A percentile compares a stretch with the other conserved stretches of the same genome.
phyloP scores from a whole-genome alignment of 1,140 invertebrate species.

The Cydia splendana region DNA sequence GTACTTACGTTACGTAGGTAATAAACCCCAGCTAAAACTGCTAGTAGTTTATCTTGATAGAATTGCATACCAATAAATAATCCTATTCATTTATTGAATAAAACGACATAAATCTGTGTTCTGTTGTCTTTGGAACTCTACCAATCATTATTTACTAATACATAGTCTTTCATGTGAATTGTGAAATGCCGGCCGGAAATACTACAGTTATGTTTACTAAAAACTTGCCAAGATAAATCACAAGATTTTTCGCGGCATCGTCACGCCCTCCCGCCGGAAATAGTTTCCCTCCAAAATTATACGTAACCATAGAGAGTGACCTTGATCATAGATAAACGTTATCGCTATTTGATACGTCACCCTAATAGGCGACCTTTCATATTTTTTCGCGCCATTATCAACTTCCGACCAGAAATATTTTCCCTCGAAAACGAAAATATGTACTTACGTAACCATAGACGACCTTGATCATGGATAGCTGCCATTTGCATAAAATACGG shows the following conservation, averaged over 20 bases:
- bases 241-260: slow-evolving; percentile 29
- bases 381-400: slow-evolving; percentile 9
- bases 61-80: not conserved
- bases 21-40: not conserved
- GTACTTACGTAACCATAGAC: not conserved
- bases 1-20: not conserved
- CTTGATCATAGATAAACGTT: not conserved
- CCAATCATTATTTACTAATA: slow-evolving; percentile 5
- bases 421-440: not conserved
- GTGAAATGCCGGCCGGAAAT: slow-evolving; percentile 28
- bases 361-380: not conserved
- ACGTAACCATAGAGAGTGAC: slow-evolving; percentile 10
- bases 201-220: slow-evolving; percentile 25
- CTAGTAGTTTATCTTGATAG: not conserved
- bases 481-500: not conserved
- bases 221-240: slow-evolving; percentile 29
- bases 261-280: slow-evolving; percentile 8
- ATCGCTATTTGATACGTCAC: not conserved
- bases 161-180: slow-evolving; percentile 17
- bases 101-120: not conserved
- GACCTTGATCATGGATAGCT: slow-evolving; percentile 15
- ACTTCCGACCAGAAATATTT: not conserved
- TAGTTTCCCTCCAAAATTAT: slow-evolving; percentile 11
- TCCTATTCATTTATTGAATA: not conserved
- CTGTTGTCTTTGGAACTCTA: slow-evolving; percentile 7